Evolutionary conservation across 1,140 invertebrate species (phyloP), one percentile per base, ranked within the genome.

Genomic region (Sitophilus oryzae): DNA sequence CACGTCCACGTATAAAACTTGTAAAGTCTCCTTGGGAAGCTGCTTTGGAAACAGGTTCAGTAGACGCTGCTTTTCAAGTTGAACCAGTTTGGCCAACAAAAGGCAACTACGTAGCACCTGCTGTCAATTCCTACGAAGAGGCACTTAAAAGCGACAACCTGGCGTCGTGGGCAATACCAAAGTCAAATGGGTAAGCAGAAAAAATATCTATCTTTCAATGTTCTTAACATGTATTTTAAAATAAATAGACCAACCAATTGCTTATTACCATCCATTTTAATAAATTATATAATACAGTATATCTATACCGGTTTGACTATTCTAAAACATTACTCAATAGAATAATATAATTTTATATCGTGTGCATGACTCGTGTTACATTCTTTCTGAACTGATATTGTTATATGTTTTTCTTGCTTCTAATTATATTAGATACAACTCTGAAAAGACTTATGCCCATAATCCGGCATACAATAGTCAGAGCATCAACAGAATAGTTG

Each of bases 11-110:
- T 37, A 54, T 85, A 2, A 79, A 82, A 56, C 65, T 85, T 11
- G 66, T 85, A 0, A 80, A 84, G 69, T 82, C 82, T 0, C 85
- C 85, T 0, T 88, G 85, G 85, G 82, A 87, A 59, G 85, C 84
- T 2, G 84, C 85, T 5, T 67, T 86, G 21, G 77, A 84, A 68
- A 82, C 83, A 15, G 85, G 85, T 10, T 81, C 77, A 8, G 83
- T 85, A 1, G 83, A 85, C 25, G 69, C 76, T 1, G 85, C 85
- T 34, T 87, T 88, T 68, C 69, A 80, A 52, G 76, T 81, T 38
- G 60, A 62, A 22, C 65, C 68, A 25, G 56, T 51, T 41, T 67
- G 64, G 62, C 63, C 68, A 9, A 64, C 61, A 9, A 63, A 60
- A 58, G 66, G 67, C 23, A 63, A 62, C 53, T 65, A 59, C 40